phyloP scores from a whole-genome alignment of 1,140 invertebrate species.

The Gonioctena quinquepunctata region DNA sequence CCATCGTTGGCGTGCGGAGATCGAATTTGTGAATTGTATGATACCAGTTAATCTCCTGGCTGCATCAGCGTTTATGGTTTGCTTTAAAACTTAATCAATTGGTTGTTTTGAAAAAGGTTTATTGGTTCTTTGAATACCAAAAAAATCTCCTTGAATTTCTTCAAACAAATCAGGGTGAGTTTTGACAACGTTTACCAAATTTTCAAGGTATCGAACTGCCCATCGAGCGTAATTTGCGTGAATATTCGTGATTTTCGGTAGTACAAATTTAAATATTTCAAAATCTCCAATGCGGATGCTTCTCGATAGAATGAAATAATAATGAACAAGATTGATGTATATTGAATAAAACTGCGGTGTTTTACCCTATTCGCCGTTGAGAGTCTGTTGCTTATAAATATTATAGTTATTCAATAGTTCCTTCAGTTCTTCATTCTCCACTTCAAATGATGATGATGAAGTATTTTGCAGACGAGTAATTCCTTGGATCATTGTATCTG shows the following conservation, averaged over 20 bases:
- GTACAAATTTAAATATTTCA: slow-evolving; percentile 25
- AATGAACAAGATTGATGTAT: slow-evolving; percentile 42
- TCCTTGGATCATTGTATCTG: slow-evolving; percentile 28
- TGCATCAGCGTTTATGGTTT: slow-evolving; percentile 49
- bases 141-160: slow-evolving; percentile 36
- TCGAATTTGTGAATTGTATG: slow-evolving; percentile 34
- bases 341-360: slow-evolving; percentile 45
- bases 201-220: slow-evolving; percentile 31
- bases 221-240: slow-evolving; percentile 36
- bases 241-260: slow-evolving; percentile 37
- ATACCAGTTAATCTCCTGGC: slow-evolving; percentile 42
- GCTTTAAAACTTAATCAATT: slow-evolving; percentile 43
- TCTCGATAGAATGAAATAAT: slow-evolving; percentile 35
- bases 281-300: slow-evolving; percentile 46
- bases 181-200: slow-evolving; percentile 32
- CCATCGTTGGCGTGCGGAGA: slow-evolving; percentile 30
- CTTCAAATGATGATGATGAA: slow-evolving; percentile 18
- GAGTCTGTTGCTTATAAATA: slow-evolving; percentile 22
- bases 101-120: slow-evolving; percentile 40
- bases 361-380: slow-evolving; percentile 45
- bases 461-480: slow-evolving; percentile 11
- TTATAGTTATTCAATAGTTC: slow-evolving; percentile 14
- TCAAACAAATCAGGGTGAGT: slow-evolving; percentile 39
- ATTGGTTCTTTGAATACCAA: slow-evolving; percentile 38
- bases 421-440: slow-evolving; percentile 19